These are phyloP conservation scores for Brenthis daphne DNA, from an alignment of 2,888 invertebrate genomes.

Conservation along the genomic window DNA sequence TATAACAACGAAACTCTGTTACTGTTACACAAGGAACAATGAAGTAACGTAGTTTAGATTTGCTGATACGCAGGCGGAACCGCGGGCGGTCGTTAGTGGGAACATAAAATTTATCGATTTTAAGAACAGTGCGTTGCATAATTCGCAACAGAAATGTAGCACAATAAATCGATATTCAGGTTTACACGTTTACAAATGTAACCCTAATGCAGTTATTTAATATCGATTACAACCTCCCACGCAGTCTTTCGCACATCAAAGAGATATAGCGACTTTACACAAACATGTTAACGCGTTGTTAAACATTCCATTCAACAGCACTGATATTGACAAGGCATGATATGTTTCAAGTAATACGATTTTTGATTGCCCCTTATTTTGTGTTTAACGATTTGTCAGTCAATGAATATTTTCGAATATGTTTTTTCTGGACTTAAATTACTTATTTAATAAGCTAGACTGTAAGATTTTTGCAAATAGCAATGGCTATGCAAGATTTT, in stretches of 20 bases:
- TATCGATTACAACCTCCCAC: conserved; percentile 72
- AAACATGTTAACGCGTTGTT: conserved; percentile 40
- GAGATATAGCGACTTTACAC: conserved; percentile 38
- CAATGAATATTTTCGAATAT: background rate
- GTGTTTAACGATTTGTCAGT: conserved; percentile 8
- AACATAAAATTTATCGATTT: conserved; percentile 45
- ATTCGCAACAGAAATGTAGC: conserved; percentile 53
- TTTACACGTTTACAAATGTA: conserved; percentile 60
- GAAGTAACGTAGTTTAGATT: conserved; percentile 38
- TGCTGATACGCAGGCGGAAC: conserved; percentile 42
- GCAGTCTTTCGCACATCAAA: conserved; percentile 60
- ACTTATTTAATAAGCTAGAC: too few species aligned
- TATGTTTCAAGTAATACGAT: conserved; percentile 30
- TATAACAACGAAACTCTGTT: conserved; percentile 12
- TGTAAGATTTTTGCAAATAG: too few species aligned
- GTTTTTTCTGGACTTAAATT: background rate
- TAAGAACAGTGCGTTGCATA: conserved; percentile 40
- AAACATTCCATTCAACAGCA: conserved; percentile 27
- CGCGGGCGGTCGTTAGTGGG: conserved; percentile 45
- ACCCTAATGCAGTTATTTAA: conserved; percentile 73
- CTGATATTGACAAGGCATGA: conserved; percentile 26
- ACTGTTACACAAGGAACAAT: conserved; percentile 30
- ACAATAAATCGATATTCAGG: conserved; percentile 59
- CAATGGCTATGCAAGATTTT: too few species aligned
- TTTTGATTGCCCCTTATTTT: conserved; percentile 25